Evolutionary conservation across 2,888 invertebrate genomes (phyloP).

Genomic region (Noctuana brunneofusca): DNA sequence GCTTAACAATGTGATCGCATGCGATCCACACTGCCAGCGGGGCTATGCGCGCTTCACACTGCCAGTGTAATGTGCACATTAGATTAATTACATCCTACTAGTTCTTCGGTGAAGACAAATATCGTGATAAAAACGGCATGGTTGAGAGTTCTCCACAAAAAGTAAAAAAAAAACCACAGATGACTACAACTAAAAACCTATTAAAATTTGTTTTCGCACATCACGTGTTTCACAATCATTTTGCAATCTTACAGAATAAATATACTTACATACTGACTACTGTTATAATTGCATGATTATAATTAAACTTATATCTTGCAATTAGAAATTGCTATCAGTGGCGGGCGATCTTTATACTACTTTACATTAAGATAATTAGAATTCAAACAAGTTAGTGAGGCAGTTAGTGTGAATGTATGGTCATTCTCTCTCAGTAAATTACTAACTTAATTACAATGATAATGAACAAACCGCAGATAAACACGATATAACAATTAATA

Average conservation of each 20-base stretch:
- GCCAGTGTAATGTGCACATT: too few species aligned
- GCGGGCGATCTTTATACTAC: constrained; percentile 9
- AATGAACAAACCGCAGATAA: constrained; percentile 11
- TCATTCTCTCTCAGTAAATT: constrained; percentile 6
- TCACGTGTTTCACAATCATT: not conserved
- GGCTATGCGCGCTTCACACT: too few species aligned
- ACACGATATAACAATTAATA: constrained; percentile 1
- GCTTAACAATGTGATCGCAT: too few species aligned
- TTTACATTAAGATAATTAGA: constrained; percentile 3
- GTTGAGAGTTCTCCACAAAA: not conserved
- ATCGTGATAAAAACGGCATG: not conserved
- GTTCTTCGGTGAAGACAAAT: too few species aligned
- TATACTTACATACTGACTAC: not conserved
- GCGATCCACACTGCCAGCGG: too few species aligned
- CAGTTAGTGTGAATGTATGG: constrained; percentile 16
- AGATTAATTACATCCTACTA: too few species aligned
- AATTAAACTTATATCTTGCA: not conserved
- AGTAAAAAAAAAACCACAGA: too few species aligned
- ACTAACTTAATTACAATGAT: constrained; percentile 18
- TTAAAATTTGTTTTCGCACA: too few species aligned
- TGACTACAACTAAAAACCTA: too few species aligned
- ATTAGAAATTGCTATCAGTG: constrained; percentile 19
- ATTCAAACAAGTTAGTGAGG: constrained; percentile 13
- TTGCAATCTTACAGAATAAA: not conserved
- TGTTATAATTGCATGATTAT: not conserved